Evolutionary conservation across 1,140 invertebrate genomes (phyloP).

Genomic region (Euura saliciscinereae): DNA sequence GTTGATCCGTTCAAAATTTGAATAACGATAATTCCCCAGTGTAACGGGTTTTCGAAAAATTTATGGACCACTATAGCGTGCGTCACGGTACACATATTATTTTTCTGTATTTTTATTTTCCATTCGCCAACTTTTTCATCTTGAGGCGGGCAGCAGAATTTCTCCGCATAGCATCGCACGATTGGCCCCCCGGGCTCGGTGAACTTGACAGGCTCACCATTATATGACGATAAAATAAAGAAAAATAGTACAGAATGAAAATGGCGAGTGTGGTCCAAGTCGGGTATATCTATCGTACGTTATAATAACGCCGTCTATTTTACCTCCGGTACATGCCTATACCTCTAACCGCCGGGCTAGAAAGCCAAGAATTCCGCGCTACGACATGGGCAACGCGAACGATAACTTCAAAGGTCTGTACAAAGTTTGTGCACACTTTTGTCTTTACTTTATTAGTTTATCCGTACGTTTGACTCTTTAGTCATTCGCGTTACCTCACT

Average conservation of each 20-base stretch:
- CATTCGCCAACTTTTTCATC: not conserved
- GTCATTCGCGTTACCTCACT: too few relatives aligned
- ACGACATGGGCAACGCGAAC: too few relatives aligned
- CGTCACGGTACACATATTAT: too few relatives aligned
- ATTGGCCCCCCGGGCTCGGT: not conserved
- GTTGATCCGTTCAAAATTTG: not conserved
- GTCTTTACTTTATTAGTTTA: too few relatives aligned
- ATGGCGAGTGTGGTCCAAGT: not conserved
- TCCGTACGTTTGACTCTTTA: too few relatives aligned
- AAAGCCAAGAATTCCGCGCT: not conserved
- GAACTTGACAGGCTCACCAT: not conserved
- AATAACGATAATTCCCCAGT: not conserved
- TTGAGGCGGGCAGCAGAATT: not conserved
- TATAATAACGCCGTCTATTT: too few relatives aligned
- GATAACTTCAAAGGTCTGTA: too few relatives aligned
- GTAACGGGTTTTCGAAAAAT: not conserved
- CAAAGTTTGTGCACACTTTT: too few relatives aligned
- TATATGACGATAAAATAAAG: not conserved
- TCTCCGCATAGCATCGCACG: not conserved
- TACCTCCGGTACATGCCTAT: not conserved
- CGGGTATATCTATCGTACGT: too few relatives aligned
- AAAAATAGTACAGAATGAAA: constrained; percentile 7
- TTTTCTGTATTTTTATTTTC: not conserved
- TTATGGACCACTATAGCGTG: not conserved
- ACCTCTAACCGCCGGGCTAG: not conserved